A percentile compares a stretch with the other conserved stretches of the same genome.
Evolutionary conservation across 2,888 invertebrate species (phyloP).

Genomic region (Hemicrepidius hirtus): DNA sequence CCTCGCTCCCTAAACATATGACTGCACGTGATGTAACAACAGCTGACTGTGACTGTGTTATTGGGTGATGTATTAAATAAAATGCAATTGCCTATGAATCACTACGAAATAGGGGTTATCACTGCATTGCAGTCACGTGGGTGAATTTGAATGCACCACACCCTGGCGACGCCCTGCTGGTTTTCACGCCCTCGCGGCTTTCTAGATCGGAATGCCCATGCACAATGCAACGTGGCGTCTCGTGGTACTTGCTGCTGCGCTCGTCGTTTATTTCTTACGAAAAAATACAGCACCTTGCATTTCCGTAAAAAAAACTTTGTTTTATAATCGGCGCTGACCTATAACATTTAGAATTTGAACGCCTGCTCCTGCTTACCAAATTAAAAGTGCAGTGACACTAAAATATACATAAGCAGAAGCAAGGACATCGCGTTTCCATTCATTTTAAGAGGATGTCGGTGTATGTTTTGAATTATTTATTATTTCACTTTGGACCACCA

Average conservation of each 20-base stretch:
- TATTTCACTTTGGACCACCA: conserved; percentile 1
- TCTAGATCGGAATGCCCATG: conserved; percentile 54
- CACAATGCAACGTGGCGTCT: conserved; percentile 44
- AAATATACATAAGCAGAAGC: conserved; percentile 41
- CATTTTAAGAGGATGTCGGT: conserved; percentile 31
- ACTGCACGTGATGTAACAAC: conserved; percentile 47
- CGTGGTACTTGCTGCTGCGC: background rate
- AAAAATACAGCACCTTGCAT: conserved; percentile 5
- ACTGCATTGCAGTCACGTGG: conserved; percentile 55
- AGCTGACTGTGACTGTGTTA: conserved; percentile 36
- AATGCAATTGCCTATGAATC: conserved; percentile 44
- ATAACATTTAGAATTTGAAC: conserved; percentile 14
- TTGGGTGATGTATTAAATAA: conserved; percentile 26
- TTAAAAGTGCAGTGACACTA: conserved; percentile 44
- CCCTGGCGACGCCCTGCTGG: conserved; percentile 58
- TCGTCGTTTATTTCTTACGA: background rate
- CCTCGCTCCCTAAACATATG: conserved; percentile 42
- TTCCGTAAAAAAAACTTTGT: background rate
- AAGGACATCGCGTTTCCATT: conserved; percentile 45
- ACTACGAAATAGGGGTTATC: conserved; percentile 40
- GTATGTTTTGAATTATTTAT: conserved; percentile 36
- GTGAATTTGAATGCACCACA: conserved; percentile 58
- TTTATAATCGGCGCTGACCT: conserved; percentile 15
- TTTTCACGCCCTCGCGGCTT: conserved; percentile 59
- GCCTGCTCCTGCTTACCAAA: conserved; percentile 27